These are phyloP conservation scores for Channa maculata DNA, from an alignment of 2,113 vertebrate species.

Conservation along the genomic window DNA sequence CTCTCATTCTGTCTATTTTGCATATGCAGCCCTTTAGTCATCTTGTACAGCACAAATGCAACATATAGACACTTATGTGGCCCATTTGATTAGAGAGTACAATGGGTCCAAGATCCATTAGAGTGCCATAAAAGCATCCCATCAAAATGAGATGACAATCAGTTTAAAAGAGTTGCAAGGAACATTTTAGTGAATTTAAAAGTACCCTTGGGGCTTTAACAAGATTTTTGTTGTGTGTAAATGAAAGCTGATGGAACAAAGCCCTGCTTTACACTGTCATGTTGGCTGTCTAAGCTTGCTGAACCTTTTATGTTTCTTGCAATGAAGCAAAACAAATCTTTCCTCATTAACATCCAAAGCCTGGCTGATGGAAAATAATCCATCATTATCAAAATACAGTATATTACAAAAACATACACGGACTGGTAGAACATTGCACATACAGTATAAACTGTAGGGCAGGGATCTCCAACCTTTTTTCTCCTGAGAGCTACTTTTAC, in stretches of 20 bases:
- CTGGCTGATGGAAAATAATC: too few species aligned
- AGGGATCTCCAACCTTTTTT: too few species aligned
- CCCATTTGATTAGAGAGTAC: conserved; percentile 20
- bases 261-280: conserved; percentile 24
- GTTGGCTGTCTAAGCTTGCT: conserved; percentile 43
- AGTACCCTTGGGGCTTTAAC: conserved; percentile 50
- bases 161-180: conserved; percentile 54
- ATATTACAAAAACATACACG: too few species aligned
- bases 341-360: conserved; percentile 6
- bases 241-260: conserved; percentile 66
- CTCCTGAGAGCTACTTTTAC: too few species aligned
- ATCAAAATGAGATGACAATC: conserved; percentile 33
- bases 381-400: too few species aligned
- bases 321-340: conserved; percentile 54
- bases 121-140: conserved; percentile 27
- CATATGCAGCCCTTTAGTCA: conserved; percentile 53
- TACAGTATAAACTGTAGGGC: too few species aligned
- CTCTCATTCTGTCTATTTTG: conserved; percentile 68
- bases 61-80: conserved; percentile 33
- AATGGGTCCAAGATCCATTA: conserved; percentile 23
- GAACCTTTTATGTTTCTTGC: conserved; percentile 27
- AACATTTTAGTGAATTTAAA: conserved; percentile 53
- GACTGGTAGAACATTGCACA: too few species aligned
- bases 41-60: conserved; percentile 41
- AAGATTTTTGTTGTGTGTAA: conserved; percentile 63